Percentiles rank a stretch among this genome's conserved stretches.
phyloP scores from a whole-genome alignment of 2,888 invertebrate species.

The Plebejus anna region DNA sequence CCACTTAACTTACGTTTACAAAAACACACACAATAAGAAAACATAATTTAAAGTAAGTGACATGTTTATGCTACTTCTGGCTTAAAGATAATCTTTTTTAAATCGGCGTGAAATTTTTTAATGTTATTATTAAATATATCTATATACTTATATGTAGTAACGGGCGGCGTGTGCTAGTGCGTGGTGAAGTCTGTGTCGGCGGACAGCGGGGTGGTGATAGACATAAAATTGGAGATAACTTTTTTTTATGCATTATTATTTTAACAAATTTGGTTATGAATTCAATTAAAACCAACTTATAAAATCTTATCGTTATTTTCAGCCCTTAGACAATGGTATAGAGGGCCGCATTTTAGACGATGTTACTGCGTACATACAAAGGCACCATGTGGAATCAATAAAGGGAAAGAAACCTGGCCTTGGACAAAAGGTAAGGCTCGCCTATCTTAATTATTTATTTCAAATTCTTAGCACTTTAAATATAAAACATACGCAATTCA shows the following conservation, averaged over 20 bases:
- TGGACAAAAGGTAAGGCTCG: conserved; percentile 63
- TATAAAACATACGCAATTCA: too few species aligned
- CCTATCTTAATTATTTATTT: neutral
- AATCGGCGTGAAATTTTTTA: too few species aligned
- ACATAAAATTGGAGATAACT: too few species aligned
- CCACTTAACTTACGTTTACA: too few species aligned
- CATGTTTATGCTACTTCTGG: too few species aligned
- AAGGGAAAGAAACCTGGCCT: conserved; percentile 64
- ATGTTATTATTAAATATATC: too few species aligned
- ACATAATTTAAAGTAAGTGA: too few species aligned
- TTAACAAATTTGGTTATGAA: too few species aligned
- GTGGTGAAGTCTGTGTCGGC: conserved; percentile 71
- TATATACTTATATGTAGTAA: conserved; percentile 54
- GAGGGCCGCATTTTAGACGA: conserved; percentile 74
- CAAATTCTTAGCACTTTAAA: too few species aligned
- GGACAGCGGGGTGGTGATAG: conserved; percentile 69
- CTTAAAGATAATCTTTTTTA: too few species aligned
- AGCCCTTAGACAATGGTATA: conserved; percentile 76
- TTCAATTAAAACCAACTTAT: neutral
- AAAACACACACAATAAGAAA: too few species aligned
- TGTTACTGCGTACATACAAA: conserved; percentile 73
- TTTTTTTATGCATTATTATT: too few species aligned
- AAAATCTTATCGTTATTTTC: conserved; percentile 23
- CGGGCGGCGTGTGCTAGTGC: conserved; percentile 81
- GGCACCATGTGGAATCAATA: conserved; percentile 66